These are phyloP conservation scores for Arrhopalites spinosus DNA, from an alignment of 2,888 invertebrate species.

Conservation along the genomic window DNA sequence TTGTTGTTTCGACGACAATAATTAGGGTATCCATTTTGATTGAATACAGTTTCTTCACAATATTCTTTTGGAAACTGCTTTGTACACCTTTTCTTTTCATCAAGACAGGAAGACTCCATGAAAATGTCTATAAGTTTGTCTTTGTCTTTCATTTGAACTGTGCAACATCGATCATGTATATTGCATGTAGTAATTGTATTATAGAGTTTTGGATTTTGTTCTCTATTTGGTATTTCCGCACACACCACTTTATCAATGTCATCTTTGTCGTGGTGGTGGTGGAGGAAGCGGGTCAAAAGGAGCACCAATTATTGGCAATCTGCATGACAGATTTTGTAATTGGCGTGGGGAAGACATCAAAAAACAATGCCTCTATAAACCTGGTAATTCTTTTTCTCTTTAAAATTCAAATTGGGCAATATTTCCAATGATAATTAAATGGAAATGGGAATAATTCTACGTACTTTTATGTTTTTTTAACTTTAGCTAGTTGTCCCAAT, in stretches of 20 bases:
- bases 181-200: neutral
- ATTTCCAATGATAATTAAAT: too few species aligned
- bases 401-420: too few species aligned
- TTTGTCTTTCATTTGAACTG: neutral
- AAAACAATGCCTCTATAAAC: too few species aligned
- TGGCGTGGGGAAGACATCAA: too few species aligned
- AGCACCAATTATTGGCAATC: too few species aligned
- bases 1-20: constrained; percentile 1
- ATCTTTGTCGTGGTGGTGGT: too few species aligned
- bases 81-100: neutral
- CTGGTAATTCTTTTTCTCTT: too few species aligned
- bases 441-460: too few species aligned
- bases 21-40: constrained; percentile 3
- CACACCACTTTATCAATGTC: constrained; percentile 7
- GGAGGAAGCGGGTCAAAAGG: too few species aligned
- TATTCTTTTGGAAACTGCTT: constrained; percentile 21
- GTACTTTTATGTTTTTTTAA: too few species aligned
- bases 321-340: too few species aligned
- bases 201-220: neutral
- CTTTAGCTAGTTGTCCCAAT: too few species aligned
- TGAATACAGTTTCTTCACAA: neutral
- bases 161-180: constrained; percentile 2
- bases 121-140: neutral
- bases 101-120: constrained; percentile 46
- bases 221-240: constrained; percentile 13